phyloP scores from a whole-genome alignment of 2,113 vertebrate genomes.

The Tursiops truncatus region DNA sequence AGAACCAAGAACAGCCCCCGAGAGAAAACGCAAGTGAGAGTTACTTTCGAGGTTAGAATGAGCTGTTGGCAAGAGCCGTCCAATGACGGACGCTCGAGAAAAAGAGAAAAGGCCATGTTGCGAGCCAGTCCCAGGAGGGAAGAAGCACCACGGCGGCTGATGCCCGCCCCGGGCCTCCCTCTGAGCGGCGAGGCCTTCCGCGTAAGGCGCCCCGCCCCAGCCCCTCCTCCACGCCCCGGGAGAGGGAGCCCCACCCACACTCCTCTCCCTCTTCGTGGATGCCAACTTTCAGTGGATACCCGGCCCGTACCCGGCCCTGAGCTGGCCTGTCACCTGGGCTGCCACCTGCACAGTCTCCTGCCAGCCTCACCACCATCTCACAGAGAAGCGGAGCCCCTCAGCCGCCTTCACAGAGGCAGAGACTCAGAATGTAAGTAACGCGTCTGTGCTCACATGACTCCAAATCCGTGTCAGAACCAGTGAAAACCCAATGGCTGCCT shows the following conservation, averaged over 20 bases:
- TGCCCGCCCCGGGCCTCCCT: no score
- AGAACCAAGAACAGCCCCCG: background rate
- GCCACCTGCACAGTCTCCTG: background rate
- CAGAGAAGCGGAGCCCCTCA: fast-evolving
- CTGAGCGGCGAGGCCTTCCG: background rate
- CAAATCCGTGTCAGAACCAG: background rate
- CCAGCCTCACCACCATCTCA: fast-evolving
- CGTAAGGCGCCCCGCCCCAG: fast-evolving
- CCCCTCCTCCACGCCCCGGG: background rate
- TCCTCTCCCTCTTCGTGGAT: no score
- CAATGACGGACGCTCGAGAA: background rate
- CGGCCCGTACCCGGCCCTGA: fast-evolving
- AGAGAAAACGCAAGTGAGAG: background rate
- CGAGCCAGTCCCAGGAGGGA: background rate
- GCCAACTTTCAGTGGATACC: fast-evolving
- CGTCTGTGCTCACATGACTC: fast-evolving
- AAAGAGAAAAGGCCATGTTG: background rate
- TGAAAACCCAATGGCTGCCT: fast-evolving
- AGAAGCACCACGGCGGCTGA: background rate
- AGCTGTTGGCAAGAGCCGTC: background rate
- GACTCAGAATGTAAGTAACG: fast-evolving
- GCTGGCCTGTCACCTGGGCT: background rate
- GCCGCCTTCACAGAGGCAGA: background rate
- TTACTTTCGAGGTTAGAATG: background rate
- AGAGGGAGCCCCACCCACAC: background rate